Conservation (phyloP, 2,797 vertebrate species). For the Taeniopygia guttata region DNA sequence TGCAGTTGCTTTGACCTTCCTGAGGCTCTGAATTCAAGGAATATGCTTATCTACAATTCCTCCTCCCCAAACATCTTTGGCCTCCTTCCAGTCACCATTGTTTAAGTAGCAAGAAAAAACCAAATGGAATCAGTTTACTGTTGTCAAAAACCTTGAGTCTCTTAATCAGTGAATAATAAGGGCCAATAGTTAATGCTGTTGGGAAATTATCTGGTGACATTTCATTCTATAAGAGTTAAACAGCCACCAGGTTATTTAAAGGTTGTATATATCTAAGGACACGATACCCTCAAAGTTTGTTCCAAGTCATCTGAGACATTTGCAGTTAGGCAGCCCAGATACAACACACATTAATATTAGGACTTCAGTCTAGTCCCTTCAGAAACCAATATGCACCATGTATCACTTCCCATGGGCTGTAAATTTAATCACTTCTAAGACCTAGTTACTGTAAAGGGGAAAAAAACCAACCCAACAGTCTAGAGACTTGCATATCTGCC, state of each 20-base stretch:
- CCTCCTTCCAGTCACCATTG: neutral
- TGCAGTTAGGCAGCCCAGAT: neutral
- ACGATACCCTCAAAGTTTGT: constrained; percentile 11
- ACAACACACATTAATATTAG: neutral
- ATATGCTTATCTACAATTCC: neutral
- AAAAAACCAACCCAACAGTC: neutral
- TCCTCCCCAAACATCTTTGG: neutral
- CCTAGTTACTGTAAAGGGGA: neutral
- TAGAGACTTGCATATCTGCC: neutral
- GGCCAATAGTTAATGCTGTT: neutral
- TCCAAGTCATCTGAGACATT: constrained; percentile 24
- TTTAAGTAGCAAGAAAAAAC: neutral
- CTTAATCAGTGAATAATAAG: neutral
- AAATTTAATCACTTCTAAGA: neutral
- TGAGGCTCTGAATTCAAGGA: neutral
- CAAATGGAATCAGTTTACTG: neutral
- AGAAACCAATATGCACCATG: neutral
- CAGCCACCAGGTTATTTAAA: constrained; percentile 46
- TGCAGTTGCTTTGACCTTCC: constrained; percentile 32
- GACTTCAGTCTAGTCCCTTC: neutral
- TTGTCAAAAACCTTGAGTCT: neutral
- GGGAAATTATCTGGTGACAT: neutral
- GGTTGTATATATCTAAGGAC: neutral
- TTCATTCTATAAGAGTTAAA: neutral
- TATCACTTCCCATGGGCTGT: neutral